Conservation (phyloP, 2,113 vertebrate species). For the pig (Sus scrofa) region DNA sequence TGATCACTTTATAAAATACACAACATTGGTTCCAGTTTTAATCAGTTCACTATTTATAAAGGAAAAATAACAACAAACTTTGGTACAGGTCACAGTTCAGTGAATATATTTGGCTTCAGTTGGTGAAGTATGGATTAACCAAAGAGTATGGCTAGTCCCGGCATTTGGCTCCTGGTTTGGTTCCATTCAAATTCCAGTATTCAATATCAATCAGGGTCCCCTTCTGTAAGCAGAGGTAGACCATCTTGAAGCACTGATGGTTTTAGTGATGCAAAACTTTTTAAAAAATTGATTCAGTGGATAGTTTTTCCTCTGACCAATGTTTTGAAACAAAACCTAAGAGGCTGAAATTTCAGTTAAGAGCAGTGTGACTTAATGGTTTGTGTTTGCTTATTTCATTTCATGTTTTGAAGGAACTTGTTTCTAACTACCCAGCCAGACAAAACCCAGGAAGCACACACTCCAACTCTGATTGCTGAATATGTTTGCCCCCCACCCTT, state of each 20-base stretch:
- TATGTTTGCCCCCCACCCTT: background rate
- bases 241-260: slow-evolving; percentile 32
- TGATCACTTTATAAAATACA: slow-evolving; percentile 40
- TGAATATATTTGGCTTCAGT: slow-evolving; percentile 52
- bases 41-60: slow-evolving; percentile 54
- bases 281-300: background rate
- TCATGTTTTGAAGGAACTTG: slow-evolving; percentile 42
- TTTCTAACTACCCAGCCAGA: slow-evolving; percentile 37
- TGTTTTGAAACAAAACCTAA: slow-evolving; percentile 58
- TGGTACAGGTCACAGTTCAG: slow-evolving; percentile 33
- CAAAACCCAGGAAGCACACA: background rate
- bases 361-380: slow-evolving; percentile 19
- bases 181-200: background rate
- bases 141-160: background rate
- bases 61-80: background rate
- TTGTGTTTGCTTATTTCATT: slow-evolving; percentile 60
- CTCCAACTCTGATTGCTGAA: background rate
- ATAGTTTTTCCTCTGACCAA: slow-evolving; percentile 37
- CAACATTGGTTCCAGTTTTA: slow-evolving; percentile 15
- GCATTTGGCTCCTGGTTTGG: slow-evolving; percentile 2
- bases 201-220: background rate
- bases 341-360: slow-evolving; percentile 37
- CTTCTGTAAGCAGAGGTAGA: slow-evolving; percentile 35
- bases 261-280: background rate
- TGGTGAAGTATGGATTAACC: slow-evolving; percentile 4